A percentile compares a stretch with the other conserved stretches of the same genome.
Evolutionary conservation across 2,888 invertebrate genomes (phyloP).

Genomic region (Macaria liturata): DNA sequence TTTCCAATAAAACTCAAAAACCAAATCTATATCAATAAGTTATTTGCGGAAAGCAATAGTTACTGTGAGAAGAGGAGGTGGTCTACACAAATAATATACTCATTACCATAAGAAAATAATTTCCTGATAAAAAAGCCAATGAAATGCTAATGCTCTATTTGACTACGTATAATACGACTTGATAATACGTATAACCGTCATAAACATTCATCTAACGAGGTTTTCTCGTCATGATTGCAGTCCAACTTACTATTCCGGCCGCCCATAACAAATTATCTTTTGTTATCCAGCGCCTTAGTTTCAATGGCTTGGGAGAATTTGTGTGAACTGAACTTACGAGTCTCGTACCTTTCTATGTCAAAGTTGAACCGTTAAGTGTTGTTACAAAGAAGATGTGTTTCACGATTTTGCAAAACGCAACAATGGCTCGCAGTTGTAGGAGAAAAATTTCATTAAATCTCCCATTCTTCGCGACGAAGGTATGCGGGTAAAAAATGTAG

Average conservation of each 20-base stretch:
- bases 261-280: constrained; percentile 25
- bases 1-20: too few species aligned
- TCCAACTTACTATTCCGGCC: constrained; percentile 18
- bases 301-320: constrained; percentile 36
- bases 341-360: constrained; percentile 59
- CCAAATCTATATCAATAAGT: too few species aligned
- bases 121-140: not conserved
- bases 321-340: constrained; percentile 34
- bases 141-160: not conserved
- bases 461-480: constrained; percentile 37
- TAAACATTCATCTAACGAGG: constrained; percentile 15
- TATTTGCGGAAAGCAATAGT: too few species aligned
- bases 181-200: constrained; percentile 1
- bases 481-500: constrained; percentile 28
- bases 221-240: constrained; percentile 17
- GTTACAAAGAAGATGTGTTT: constrained; percentile 51
- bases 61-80: too few species aligned
- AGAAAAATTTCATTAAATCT: constrained; percentile 52
- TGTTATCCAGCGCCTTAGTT: constrained; percentile 24
- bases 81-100: too few species aligned
- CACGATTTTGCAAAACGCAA: constrained; percentile 61
- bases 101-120: not conserved
- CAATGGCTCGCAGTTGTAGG: constrained; percentile 55
- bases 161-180: constrained; percentile 8
- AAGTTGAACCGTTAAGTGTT: constrained; percentile 74